Base-by-base conservation (phyloP, 2,888 invertebrate species). In the Eremobia ochroleuca region DNA sequence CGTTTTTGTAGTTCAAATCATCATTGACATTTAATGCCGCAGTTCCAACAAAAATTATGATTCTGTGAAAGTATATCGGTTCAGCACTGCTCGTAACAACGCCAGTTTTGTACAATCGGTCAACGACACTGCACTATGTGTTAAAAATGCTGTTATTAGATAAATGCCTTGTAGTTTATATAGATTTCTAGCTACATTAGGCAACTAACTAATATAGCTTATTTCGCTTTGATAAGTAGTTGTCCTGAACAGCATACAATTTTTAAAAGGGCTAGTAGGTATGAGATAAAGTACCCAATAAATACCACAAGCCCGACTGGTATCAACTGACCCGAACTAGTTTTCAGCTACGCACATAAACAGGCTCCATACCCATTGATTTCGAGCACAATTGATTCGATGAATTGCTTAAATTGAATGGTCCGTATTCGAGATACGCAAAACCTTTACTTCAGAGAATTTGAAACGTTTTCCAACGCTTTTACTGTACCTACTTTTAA, bases 321-420 rank as follows among this genome's bases (percentile, higher is more conserved):
- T 73, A 66, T 66, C 31, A 73, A 82, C 74, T 78, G 72, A 77
- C 43, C 34, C 61, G 28, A 79, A 77, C 71, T 72, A 76, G 81
- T 83, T 73, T 76, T 64, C 58, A 73, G 71, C 49, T 46, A 75
- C n/a, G n/a, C n/a, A n/a, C 59, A 73, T 75, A 78, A 82, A 77
- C 70, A 70, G 58, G 31, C 58, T 66, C 71, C 43, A 73, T 66
- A 61, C 46, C 68, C 46, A 87, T 77, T 71, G 62, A 79, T 85
- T 79, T 78, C 37, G 31, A 55, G 64, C 68, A 62, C 62, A 52
- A 87, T 76, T 81, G 77, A 68, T 81, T 79, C 69, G 59, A 70
- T 73, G 59, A 79, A 68, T 81, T 78, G 74, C 40, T 70, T 68
- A 73, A 82, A 85, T 86, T 76, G 77, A 28, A 62, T 34, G 28